Percentiles rank a stretch among this genome's conserved stretches.
phyloP scores from a whole-genome alignment of 2,888 invertebrate species.

The Drosophila villosipedis region DNA sequence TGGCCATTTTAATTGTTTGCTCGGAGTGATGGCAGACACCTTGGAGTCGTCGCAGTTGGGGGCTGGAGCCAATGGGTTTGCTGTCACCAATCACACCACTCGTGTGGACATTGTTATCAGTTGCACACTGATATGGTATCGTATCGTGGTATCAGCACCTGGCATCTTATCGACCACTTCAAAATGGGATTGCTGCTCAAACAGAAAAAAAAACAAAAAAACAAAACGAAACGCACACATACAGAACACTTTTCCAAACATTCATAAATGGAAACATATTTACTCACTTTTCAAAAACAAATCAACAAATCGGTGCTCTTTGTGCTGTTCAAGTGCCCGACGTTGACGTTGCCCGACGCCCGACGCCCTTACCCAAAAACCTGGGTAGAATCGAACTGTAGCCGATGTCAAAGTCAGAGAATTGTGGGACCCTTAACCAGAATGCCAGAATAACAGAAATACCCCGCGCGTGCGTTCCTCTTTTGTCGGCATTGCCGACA shows the following conservation, averaged over 20 bases:
- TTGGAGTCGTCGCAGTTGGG: conserved; percentile 47
- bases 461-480: conserved; percentile 65
- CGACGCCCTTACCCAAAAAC: conserved; percentile 30
- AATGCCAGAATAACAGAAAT: conserved; percentile 21
- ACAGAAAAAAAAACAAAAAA: conserved; percentile 49
- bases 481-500: conserved; percentile 68
- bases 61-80: conserved; percentile 4
- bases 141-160: conserved; percentile 60
- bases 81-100: conserved; percentile 57
- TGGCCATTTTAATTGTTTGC: conserved; percentile 49
- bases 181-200: conserved; percentile 80
- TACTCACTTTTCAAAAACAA: conserved; percentile 81
- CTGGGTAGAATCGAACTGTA: conserved; percentile 17
- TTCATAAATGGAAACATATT: conserved; percentile 82
- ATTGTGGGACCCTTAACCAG: conserved; percentile 3
- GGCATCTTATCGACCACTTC: conserved; percentile 80
- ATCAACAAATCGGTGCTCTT: conserved; percentile 81
- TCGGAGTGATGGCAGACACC: conserved; percentile 44
- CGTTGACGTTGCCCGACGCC: not conserved
- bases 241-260: conserved; percentile 71
- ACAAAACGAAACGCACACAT: conserved; percentile 57
- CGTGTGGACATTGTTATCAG: conserved; percentile 56
- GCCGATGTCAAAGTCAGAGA: conserved; percentile 46
- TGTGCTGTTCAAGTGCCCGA: conserved; percentile 74
- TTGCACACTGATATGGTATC: conserved; percentile 52